Conservation (phyloP, 2,113 vertebrate species). For the Phylloscopus trochilus region DNA sequence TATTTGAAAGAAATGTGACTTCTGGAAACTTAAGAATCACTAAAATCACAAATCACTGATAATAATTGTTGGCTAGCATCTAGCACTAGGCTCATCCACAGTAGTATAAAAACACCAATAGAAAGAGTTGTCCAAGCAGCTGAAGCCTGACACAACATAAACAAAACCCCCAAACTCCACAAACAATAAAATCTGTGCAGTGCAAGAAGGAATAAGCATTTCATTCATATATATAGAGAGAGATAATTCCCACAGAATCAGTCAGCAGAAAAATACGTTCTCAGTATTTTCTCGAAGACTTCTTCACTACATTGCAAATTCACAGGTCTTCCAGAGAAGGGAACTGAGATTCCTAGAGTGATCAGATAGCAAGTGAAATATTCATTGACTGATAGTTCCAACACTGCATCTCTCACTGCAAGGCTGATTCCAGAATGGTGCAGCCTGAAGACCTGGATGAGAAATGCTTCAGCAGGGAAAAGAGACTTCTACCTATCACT, state of each 20-base stretch:
- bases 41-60: neutral
- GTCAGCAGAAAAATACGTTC: neutral
- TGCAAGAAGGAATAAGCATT: neutral
- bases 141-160: neutral
- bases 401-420: neutral
- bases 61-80: neutral
- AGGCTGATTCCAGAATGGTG: neutral
- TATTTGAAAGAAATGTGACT: neutral
- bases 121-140: neutral
- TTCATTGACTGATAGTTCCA: neutral
- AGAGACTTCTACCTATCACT: neutral
- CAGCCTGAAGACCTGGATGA: neutral
- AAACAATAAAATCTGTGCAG: neutral
- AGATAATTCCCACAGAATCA: neutral
- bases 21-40: neutral
- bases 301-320: neutral
- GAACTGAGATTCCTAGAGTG: neutral
- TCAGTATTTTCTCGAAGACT: neutral
- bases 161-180: rapidly evolving
- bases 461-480: neutral
- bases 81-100: rapidly evolving
- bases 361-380: neutral
- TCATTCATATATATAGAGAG: no score
- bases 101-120: neutral
- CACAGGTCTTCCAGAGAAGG: neutral